Percentiles rank a stretch among this genome's conserved stretches.
Conservation (phyloP, 2,113 vertebrate species). For the Aptenodytes forsteri region DNA sequence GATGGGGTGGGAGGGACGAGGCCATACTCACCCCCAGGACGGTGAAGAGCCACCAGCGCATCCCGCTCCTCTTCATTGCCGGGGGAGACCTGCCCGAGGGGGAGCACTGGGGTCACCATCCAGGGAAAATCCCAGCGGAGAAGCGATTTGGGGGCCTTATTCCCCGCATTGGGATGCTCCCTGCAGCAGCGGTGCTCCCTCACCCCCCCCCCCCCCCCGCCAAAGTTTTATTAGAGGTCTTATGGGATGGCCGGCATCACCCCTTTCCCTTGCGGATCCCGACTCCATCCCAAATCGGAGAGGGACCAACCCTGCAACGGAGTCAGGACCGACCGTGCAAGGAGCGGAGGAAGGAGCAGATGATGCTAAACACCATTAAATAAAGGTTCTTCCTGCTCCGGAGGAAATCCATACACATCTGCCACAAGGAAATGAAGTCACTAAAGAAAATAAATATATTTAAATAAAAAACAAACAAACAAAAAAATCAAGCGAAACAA, state of each 20-base stretch:
- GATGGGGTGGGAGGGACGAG: background rate
- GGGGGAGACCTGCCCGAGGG: background rate
- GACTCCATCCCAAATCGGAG: background rate
- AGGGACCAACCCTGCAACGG: background rate
- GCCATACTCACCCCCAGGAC: background rate
- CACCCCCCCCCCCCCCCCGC: too few relatives aligned
- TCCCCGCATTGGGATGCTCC: background rate
- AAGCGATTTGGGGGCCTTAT: background rate
- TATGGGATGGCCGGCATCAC: background rate
- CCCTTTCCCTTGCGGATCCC: background rate
- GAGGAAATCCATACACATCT: background rate
- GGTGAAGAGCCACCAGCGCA: conserved; percentile 12
- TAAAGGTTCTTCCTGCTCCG: background rate
- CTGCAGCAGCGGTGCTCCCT: background rate
- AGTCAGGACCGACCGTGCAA: background rate
- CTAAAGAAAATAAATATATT: background rate
- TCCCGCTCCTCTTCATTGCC: background rate
- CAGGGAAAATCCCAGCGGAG: background rate
- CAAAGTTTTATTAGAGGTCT: background rate
- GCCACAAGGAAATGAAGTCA: background rate
- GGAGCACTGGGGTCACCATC: background rate
- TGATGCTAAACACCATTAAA: background rate
- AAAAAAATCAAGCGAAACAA: background rate
- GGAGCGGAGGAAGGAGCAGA: background rate
- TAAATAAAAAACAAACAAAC: background rate